Conservation (phyloP, 1,140 invertebrate species). For the Apis mellifera region Amel_HAv3.1 CM009934.2:12200501-12201000, state of each 20-base stretch:
- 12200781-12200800: background rate
- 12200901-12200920: background rate
- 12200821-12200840: background rate
- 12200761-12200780: background rate
- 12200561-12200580: slow-evolving; percentile 9
- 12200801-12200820: background rate
- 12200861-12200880: background rate
- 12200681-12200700: background rate
- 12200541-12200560: slow-evolving; percentile 16
- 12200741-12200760: background rate
- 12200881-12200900: background rate
- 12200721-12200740: slow-evolving; percentile 1
- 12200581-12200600: background rate
- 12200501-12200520: background rate
- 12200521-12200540: slow-evolving; percentile 1
- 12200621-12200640: background rate
- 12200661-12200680: background rate
- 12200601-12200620: background rate
- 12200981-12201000: slow-evolving; percentile 38
- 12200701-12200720: background rate
- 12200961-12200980: slow-evolving; percentile 9
- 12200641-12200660: background rate
- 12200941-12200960: background rate
- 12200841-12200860: background rate
- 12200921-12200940: background rate